Evolutionary conservation across 1,140 invertebrate genomes (phyloP), one percentile per base, ranked within the genome.

Genomic region (Apis cerana): DNA sequence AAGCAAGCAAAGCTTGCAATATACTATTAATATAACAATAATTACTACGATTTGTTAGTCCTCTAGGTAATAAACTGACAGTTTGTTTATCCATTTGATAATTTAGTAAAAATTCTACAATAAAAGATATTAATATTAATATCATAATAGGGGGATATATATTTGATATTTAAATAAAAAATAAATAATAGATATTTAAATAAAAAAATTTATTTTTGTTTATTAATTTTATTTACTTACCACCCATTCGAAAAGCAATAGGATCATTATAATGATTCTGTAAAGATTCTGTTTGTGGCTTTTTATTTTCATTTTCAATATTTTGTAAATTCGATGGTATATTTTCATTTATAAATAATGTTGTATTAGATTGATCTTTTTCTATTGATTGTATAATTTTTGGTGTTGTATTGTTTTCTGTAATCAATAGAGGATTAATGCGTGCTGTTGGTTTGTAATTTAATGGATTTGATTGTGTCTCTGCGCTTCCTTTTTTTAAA

Each of bases 11-110:
- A 1, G 98, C 98, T 94, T 98, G 97, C 58, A 98, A 94, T 80
- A 97, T 97, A 52, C 98, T 98, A 94, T 99, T 99, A 50, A 99
- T 98, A 90, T 99, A 99, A 94, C 98, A 99, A 94, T 98, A 99
- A 95, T 99, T 99, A 70, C 97, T 98, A 74, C 97, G 96, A 94
- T 99, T 99, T 59, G 96, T 97, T 21, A 99, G 95, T 15, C 98
- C 98, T 75, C 98, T 96, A 1, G 98, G 98, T 89, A 97, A 95
- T 23, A 99, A 92, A 76, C 96, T 96, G 21, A 97, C 95, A 2
- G 96, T 95, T 75, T 96, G 95, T 91, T 97, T 96, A 89, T 97
- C 97, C 87, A 97, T 95, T 88, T 96, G 95, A 91, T 97, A 97
- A 86, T 95, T 96, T 1, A 95, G 91, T 76, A 97, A 93, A 93